phyloP scores from a whole-genome alignment of 1,140 invertebrate species.

The Drosophila suzukii region DNA sequence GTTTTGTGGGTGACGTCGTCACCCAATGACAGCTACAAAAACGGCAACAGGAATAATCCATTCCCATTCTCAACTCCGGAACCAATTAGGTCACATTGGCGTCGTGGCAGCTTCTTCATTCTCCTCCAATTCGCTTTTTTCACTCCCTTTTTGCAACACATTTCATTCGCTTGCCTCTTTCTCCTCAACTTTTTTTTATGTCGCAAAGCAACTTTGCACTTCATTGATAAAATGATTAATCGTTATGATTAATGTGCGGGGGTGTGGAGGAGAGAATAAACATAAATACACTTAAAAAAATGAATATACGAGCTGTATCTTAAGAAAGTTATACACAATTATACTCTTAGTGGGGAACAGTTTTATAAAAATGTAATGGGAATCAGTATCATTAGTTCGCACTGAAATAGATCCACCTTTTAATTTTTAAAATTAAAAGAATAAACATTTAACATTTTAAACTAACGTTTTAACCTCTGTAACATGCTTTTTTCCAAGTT shows the following conservation, averaged over 20 bases:
- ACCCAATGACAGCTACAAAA: constrained; percentile 46
- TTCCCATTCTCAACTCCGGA: constrained; percentile 36
- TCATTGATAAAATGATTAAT: constrained; percentile 82
- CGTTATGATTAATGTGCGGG: constrained; percentile 61
- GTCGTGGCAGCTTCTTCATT: constrained; percentile 34
- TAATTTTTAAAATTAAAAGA: background rate
- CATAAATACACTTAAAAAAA: background rate
- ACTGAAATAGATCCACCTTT: fast-evolving
- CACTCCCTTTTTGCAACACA: constrained; percentile 23
- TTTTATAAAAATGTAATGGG: background rate
- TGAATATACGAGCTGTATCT: too few relatives aligned
- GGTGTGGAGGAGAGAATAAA: background rate
- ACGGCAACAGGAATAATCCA: constrained; percentile 29
- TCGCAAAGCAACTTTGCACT: constrained; percentile 60
- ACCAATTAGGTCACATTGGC: constrained; percentile 74
- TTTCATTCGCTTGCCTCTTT: constrained; percentile 7
- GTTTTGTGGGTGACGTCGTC: constrained; percentile 70
- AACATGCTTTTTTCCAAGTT: background rate
- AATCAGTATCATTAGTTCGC: background rate
- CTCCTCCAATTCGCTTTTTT: constrained; percentile 11
- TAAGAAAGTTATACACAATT: too few relatives aligned
- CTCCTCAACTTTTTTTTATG: constrained; percentile 22
- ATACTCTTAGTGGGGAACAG: background rate
- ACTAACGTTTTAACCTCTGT: background rate
- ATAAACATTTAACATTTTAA: background rate